These are phyloP conservation scores for Dasysyrphus tricinctus DNA, from an alignment of 2,888 invertebrate species.

Conservation along the genomic window DNA sequence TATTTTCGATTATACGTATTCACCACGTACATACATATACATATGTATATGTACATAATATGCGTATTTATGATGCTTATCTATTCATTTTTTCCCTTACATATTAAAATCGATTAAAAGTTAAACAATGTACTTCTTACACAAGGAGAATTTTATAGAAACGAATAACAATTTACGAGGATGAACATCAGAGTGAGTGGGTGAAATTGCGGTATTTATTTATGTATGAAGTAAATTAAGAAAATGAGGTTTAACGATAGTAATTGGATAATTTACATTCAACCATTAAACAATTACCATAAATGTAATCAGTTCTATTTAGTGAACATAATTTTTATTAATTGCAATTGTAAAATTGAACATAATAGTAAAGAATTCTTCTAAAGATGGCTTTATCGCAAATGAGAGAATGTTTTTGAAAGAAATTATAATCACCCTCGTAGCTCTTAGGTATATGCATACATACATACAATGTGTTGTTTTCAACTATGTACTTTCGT, in stretches of 20 bases:
- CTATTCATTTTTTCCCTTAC: neutral
- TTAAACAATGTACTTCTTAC: neutral
- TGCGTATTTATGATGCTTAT: neutral
- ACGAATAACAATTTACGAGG: neutral
- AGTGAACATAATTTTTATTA: slow-evolving; percentile 1
- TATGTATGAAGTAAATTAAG: neutral
- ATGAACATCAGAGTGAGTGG: neutral
- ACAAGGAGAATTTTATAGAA: neutral
- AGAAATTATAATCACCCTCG: neutral
- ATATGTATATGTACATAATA: neutral
- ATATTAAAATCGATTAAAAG: neutral
- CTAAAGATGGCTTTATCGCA: neutral
- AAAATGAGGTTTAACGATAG: neutral
- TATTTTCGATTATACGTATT: too few relatives aligned
- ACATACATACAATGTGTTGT: too few relatives aligned
- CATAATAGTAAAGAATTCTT: neutral
- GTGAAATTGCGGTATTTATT: neutral
- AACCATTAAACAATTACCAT: slow-evolving; percentile 1
- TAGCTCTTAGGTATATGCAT: too few relatives aligned
- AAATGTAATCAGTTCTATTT: neutral
- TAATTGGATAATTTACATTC: neutral
- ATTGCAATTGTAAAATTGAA: neutral
- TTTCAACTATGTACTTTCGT: too few relatives aligned
- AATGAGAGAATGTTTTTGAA: neutral
- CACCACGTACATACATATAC: too few relatives aligned